A percentile compares a stretch with the other conserved stretches of the same genome.
Evolutionary conservation across 2,888 invertebrate genomes (phyloP).

Genomic region (Spodoptera littoralis): DNA sequence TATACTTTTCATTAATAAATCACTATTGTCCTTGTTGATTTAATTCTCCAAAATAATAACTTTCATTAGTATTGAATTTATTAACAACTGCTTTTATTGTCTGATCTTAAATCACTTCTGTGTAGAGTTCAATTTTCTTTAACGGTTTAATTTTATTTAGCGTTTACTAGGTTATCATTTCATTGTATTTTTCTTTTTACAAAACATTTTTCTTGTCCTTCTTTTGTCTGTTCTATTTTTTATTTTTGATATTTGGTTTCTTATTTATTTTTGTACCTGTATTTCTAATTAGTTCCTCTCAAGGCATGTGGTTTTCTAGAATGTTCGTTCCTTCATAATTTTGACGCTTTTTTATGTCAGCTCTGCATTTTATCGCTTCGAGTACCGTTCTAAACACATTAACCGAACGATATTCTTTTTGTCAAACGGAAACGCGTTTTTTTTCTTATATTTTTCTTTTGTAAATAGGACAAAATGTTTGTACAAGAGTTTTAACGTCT

Average conservation of each 20-base stretch:
- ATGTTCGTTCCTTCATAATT: slow-evolving; percentile 8
- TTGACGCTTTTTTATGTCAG: slow-evolving; percentile 6
- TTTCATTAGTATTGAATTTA: too few species aligned
- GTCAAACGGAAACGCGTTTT: slow-evolving; percentile 12
- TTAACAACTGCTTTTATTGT: too few species aligned
- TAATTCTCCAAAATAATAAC: too few species aligned
- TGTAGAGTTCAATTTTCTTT: too few species aligned
- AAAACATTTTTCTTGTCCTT: background rate
- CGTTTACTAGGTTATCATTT: too few species aligned
- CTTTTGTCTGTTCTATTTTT: too few species aligned
- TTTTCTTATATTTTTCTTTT: slow-evolving; percentile 23
- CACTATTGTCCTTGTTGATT: background rate
- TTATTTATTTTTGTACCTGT: too few species aligned
- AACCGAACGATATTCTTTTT: slow-evolving; percentile 22
- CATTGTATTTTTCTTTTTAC: too few species aligned
- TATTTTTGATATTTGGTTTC: too few species aligned
- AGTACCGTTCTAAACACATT: slow-evolving; percentile 29
- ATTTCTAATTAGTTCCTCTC: background rate
- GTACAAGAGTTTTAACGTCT: background rate
- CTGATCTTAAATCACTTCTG: too few species aligned
- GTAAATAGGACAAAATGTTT: slow-evolving; percentile 1
- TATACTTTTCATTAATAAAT: background rate
- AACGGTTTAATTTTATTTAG: too few species aligned
- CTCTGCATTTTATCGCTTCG: slow-evolving; percentile 23
- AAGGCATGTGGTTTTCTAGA: slow-evolving; percentile 7